These are phyloP conservation scores for Maccullochella peelii DNA, from an alignment of 2,113 vertebrate species.

Conservation along the genomic window DNA sequence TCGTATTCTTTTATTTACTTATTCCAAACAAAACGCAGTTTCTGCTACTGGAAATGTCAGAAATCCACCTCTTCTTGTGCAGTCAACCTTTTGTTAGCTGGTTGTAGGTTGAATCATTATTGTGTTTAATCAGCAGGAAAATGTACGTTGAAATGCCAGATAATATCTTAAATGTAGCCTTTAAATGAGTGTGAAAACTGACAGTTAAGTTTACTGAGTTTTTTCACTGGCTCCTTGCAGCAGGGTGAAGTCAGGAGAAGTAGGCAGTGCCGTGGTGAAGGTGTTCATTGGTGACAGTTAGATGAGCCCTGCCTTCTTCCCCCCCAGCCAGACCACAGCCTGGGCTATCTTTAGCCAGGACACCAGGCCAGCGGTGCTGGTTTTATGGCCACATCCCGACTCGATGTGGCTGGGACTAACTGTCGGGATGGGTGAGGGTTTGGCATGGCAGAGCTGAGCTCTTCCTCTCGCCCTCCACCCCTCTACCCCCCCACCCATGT, in stretches of 20 bases:
- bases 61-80: neutral
- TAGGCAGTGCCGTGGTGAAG: conserved; percentile 48
- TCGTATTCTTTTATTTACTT: neutral
- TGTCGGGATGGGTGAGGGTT: conserved; percentile 73
- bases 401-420: conserved; percentile 61
- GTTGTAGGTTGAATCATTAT: neutral
- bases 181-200: neutral
- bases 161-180: neutral
- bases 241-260: conserved; percentile 43
- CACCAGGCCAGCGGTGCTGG: conserved; percentile 36
- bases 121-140: neutral
- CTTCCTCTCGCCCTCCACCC: conserved; percentile 49
- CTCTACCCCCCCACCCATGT: conserved; percentile 21
- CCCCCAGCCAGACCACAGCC: conserved; percentile 61
- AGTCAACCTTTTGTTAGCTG: neutral
- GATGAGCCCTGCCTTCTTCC: conserved; percentile 37
- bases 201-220: too few species aligned
- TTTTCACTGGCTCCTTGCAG: neutral
- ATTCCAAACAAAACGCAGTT: neutral
- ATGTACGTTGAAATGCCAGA: neutral
- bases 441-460: conserved; percentile 51
- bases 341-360: conserved; percentile 69
- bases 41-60: neutral
- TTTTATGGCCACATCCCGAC: conserved; percentile 75
- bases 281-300: conserved; percentile 74